Evolutionary conservation across 2,888 invertebrate species (phyloP), one percentile per base, ranked within the genome.

Genomic region (Eupithecia tripunctaria): DNA sequence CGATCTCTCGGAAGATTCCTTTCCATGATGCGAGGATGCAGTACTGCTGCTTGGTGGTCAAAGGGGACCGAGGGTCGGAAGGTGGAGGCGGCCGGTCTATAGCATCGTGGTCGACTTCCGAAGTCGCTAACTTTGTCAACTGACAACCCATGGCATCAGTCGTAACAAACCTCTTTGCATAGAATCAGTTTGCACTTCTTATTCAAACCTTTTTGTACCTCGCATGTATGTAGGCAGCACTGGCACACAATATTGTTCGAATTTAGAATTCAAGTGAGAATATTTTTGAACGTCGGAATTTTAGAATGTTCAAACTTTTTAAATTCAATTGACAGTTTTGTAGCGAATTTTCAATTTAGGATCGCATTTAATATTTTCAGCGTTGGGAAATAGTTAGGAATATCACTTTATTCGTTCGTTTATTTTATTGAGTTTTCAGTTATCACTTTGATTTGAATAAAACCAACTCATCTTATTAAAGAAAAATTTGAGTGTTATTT

Each of bases 1-100:
- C 97, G 91, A 98, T 97, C 73, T 98, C 97, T 81, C 98, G 95
- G 88, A 96, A 96, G 84, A 98, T 97, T 27, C 97, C 98, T 85
- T 97, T 98, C 98, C 98, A 98, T 0, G 98, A 98, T 1, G 98
- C 98, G 86, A 97, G 95, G 95, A 98, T 97, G 88, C 96, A 97
- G 93, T 97, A 98, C 91, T 97, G 97, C 91, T 98, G 98, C 83
- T 97, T 96, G 6, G 97, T 96, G 0, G 97, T 97, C 71, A 98
- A 94, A 0, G 98, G 98, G 51, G 98, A 96, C 80, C 97, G 94
- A 15, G 97, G 97, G 89, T 98, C 98, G 0, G 96, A 95, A 18
- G 96, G 95, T 3, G 96, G 96, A 0, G 96, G 96, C 0, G 96
- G 96, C 18, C 96, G 95, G 59, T 96, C 95, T 72, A 96, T 94